phyloP scores from a whole-genome alignment of 2,113 vertebrate species.

The Bos javanicus region DNA sequence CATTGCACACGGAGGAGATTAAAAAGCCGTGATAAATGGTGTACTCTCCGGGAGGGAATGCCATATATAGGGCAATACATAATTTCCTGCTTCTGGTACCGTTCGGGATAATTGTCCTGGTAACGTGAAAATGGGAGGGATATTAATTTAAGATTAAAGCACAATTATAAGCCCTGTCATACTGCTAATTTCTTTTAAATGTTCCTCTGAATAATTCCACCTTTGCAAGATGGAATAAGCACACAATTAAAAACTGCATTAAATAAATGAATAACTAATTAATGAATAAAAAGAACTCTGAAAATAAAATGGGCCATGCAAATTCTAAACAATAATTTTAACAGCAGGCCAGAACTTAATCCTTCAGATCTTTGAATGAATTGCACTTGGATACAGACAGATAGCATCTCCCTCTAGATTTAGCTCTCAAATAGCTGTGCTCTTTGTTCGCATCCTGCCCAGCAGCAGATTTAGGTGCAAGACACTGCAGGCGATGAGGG shows the following conservation, averaged over 20 bases:
- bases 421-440: background rate
- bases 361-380: conserved; percentile 30
- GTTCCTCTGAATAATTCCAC: conserved; percentile 71
- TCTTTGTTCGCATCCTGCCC: background rate
- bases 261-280: conserved; percentile 76
- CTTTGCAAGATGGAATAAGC: conserved; percentile 70
- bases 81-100: conserved; percentile 71
- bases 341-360: conserved; percentile 32
- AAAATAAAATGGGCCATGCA: conserved; percentile 52
- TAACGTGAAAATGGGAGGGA: conserved; percentile 64
- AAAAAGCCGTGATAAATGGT: conserved; percentile 72
- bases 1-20: conserved; percentile 61
- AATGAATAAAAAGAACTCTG: conserved; percentile 64
- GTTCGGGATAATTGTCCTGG: conserved; percentile 67
- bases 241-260: conserved; percentile 73
- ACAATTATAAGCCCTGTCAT: conserved; percentile 73
- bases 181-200: conserved; percentile 74
- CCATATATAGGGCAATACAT: conserved; percentile 73
- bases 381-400: background rate
- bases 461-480: background rate
- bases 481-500: background rate
- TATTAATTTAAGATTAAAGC: conserved; percentile 78
- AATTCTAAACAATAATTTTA: conserved; percentile 50
- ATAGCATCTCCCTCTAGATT: background rate
- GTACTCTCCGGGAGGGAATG: conserved; percentile 51